Percentiles rank a stretch among this genome's conserved stretches.
These are phyloP conservation scores for Salvelinus alpinus DNA, from an alignment of 2,113 vertebrate genomes.

Conservation along the genomic window DNA sequence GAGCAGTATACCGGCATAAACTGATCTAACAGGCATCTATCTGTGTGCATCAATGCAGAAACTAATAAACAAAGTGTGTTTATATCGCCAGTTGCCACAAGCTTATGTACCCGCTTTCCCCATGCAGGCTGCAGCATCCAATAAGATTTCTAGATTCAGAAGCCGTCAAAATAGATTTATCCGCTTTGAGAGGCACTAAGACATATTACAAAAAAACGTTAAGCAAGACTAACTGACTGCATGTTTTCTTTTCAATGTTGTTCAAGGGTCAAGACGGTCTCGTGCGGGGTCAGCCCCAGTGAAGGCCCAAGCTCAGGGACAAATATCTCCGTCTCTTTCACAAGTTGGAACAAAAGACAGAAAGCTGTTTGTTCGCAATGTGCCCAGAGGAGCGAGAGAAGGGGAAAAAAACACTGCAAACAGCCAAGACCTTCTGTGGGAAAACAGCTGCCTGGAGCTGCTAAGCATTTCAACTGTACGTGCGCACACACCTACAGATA, in stretches of 20 bases:
- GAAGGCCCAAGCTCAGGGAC: conserved; percentile 22
- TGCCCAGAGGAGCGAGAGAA: not conserved
- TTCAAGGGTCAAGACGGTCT: conserved; percentile 53
- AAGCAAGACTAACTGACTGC: conserved; percentile 38
- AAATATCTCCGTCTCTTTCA: conserved; percentile 44
- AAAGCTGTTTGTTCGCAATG: conserved; percentile 54
- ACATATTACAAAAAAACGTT: conserved; percentile 35
- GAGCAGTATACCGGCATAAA: not conserved
- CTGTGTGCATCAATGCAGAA: not conserved
- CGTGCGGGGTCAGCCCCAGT: conserved; percentile 38
- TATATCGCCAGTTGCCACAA: conserved; percentile 24
- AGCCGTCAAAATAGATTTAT: conserved; percentile 53
- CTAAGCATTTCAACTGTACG: conserved; percentile 15
- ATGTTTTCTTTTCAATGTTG: conserved; percentile 24
- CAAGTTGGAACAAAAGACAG: conserved; percentile 65
- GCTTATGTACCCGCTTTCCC: conserved; percentile 8
- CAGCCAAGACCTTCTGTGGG: conserved; percentile 46
- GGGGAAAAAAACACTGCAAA: conserved; percentile 36
- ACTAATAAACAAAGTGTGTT: conserved; percentile 21
- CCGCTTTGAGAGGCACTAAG: conserved; percentile 43
- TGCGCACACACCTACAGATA: conserved; percentile 21
- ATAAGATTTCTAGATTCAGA: conserved; percentile 47
- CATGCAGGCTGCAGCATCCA: conserved; percentile 14
- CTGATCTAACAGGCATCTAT: not conserved
- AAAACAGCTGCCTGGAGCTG: conserved; percentile 48